A percentile compares a stretch with the other conserved stretches of the same genome.
These are phyloP conservation scores for Troides aeacus DNA, from an alignment of 2,888 invertebrate species.

Conservation along the genomic window DNA sequence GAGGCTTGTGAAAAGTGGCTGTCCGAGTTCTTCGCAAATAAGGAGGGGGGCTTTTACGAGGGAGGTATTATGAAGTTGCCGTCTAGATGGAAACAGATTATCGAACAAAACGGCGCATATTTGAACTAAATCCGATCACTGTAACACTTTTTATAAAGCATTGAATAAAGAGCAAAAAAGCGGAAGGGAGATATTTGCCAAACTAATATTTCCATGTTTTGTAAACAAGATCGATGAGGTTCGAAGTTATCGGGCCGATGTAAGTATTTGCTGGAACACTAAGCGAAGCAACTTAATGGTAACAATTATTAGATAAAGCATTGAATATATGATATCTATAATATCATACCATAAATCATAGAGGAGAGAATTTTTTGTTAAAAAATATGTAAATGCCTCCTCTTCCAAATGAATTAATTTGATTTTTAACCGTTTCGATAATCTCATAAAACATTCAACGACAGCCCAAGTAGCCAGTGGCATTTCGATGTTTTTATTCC, in stretches of 20 bases:
- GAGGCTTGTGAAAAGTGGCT: no score
- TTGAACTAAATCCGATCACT: no score
- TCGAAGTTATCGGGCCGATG: constrained; percentile 34
- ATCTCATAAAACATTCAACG: constrained; percentile 32
- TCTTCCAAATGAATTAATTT: constrained; percentile 21
- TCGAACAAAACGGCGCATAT: no score
- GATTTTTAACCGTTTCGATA: constrained; percentile 30
- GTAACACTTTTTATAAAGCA: no score
- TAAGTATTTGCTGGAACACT: constrained; percentile 40
- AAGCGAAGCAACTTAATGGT: constrained; percentile 4
- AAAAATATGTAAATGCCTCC: constrained; percentile 32
- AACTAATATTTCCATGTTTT: constrained; percentile 40
- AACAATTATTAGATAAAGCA: background rate
- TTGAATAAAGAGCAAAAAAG: no score
- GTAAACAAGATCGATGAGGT: constrained; percentile 38
- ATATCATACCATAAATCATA: constrained; percentile 31
- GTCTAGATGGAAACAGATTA: no score
- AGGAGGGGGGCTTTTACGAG: no score
- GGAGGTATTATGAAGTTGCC: no score
- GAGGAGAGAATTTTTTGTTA: constrained; percentile 27
- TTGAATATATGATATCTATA: background rate
- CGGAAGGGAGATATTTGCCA: no score
- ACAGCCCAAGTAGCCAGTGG: constrained; percentile 33
- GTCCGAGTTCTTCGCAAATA: no score
- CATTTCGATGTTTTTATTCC: constrained; percentile 32